phyloP scores from a whole-genome alignment of 2,797 vertebrate species.

The Poecilia gillii region DNA sequence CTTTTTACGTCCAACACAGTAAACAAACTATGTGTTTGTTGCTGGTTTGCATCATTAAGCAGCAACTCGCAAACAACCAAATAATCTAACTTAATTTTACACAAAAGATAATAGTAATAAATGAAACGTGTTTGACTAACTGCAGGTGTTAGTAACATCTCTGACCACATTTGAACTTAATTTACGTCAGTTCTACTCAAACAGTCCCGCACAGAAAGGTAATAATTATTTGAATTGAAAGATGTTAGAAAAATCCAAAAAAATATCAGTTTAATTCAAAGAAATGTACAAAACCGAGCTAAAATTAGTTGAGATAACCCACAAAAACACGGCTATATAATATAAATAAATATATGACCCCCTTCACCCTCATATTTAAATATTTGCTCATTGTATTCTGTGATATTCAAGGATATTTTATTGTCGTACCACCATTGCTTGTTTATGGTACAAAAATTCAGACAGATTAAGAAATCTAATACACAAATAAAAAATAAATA shows the following conservation, averaged over 20 bases:
- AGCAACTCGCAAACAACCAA: constrained; percentile 50
- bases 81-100: constrained; percentile 38
- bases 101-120: constrained; percentile 5
- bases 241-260: neutral
- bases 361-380: constrained; percentile 14
- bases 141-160: neutral
- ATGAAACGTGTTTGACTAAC: neutral
- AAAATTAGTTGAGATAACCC: constrained; percentile 30
- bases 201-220: neutral
- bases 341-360: constrained; percentile 2
- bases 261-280: neutral
- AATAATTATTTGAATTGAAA: neutral
- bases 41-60: constrained; percentile 61
- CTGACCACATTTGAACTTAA: neutral
- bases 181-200: neutral
- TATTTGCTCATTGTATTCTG: constrained; percentile 21
- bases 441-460: too few relatives aligned
- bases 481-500: neutral
- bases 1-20: constrained; percentile 32
- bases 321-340: neutral
- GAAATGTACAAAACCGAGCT: neutral
- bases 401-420: neutral
- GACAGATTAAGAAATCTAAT: neutral
- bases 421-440: neutral
- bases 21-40: constrained; percentile 38